Base-by-base conservation (phyloP, 1,140 invertebrate genomes). In the Scaptodrosophila lebanonensis region DNA sequence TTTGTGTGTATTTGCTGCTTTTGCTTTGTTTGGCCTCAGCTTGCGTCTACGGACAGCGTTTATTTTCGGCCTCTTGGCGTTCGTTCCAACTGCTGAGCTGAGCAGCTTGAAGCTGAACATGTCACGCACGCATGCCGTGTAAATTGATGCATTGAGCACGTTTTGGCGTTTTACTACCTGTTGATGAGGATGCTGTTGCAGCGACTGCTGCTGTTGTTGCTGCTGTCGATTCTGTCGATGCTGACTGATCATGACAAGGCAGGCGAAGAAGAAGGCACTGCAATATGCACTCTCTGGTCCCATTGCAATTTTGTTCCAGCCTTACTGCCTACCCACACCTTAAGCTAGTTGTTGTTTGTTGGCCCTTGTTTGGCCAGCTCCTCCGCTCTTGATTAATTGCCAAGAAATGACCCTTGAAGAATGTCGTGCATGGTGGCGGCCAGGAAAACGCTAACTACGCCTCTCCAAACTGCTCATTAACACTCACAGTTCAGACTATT, bases 131-230 rank as follows among this genome's bases (percentile, higher is more conserved):
- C 27, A 52, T 18, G 25, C 22, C 32, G 9, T 40, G 45, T 48
- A 67, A 56, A 56, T 44, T 43, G 25, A 53, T 32, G 65, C 20
- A 67, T 18, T 44, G 79, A 43, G 82, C 79, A 84, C 79, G 73
- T 84, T 75, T 65, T 59, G 56, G 48, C 66, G 53, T 65, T 84
- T 75, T 79, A 84, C 79, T 84, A 84, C 79, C 79, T 84, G 82
- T 84, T 84, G 79, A 75, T 84, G 69, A 64, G 60, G 60, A 59
- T 61, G 58, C 51, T 57, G 66, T 20, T 40, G 57, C 50, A 33
- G 43, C 1, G 33, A 50, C 35, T 29, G 35, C 18, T 12, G 29
- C 36, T 48, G 35, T 47, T 56, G 72, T 20, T 38, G 7, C 39
- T 11, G 2, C 7, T 16, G 3, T 42, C 9, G 17, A n/a, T 43